A percentile compares a stretch with the other conserved stretches of the same genome.
Evolutionary conservation across 2,797 vertebrate species (phyloP).

Genomic region (Sebastes reedi): DNA sequence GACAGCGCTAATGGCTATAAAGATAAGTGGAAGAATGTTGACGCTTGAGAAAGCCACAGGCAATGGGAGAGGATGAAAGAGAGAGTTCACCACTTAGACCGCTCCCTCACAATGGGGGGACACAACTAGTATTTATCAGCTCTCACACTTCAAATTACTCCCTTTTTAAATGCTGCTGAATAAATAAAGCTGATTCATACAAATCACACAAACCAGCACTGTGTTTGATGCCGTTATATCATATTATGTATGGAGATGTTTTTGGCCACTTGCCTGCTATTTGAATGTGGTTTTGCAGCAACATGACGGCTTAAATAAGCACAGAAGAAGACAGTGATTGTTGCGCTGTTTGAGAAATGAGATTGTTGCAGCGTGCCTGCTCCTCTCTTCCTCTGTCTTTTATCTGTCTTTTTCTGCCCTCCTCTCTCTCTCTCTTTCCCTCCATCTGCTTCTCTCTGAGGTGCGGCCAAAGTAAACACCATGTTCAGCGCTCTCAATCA

Average conservation of each 20-base stretch:
- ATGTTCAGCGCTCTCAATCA: constrained; percentile 68
- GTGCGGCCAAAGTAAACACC: constrained; percentile 70
- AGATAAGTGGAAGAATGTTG: constrained; percentile 86
- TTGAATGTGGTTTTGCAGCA: constrained; percentile 37
- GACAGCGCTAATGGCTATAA: constrained; percentile 85
- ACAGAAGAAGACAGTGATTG: constrained; percentile 28
- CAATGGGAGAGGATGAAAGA: constrained; percentile 74
- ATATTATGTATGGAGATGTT: constrained; percentile 32
- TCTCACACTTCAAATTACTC: constrained; percentile 68
- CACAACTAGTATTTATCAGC: constrained; percentile 73
- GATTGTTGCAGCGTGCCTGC: constrained; percentile 17
- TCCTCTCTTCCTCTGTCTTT: constrained; percentile 35
- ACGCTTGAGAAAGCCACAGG: constrained; percentile 77
- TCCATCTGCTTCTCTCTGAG: constrained; percentile 57
- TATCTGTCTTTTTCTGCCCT: constrained; percentile 41
- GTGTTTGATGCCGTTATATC: constrained; percentile 45
- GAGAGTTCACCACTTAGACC: constrained; percentile 73
- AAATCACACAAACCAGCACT: constrained; percentile 44
- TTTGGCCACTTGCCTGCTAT: constrained; percentile 53
- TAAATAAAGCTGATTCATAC: constrained; percentile 58
- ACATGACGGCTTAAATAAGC: constrained; percentile 38
- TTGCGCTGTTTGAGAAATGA: constrained; percentile 37
- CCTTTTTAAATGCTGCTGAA: constrained; percentile 55
- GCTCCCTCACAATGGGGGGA: constrained; percentile 70
- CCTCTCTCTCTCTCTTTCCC: constrained; percentile 22